A percentile compares a stretch with the other conserved stretches of the same genome.
phyloP scores from a whole-genome alignment of 2,888 invertebrate genomes.

The Lasioglossum villosulum region DNA sequence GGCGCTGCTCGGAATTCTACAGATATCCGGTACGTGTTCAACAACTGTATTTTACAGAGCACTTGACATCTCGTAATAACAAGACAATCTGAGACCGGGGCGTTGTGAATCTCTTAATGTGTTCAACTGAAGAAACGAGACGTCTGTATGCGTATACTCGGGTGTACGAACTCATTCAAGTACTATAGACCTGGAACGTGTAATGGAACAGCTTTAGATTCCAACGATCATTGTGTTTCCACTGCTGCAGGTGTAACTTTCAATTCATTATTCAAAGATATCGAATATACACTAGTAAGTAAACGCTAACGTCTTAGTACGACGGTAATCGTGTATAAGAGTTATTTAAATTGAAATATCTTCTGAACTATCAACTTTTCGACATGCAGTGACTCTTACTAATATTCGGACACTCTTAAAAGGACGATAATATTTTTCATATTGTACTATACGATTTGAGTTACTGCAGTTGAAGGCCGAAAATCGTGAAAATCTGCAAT shows the following conservation, averaged over 20 bases:
- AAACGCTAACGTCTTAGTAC: too few species aligned
- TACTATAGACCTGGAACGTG: background rate
- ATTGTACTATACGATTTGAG: too few species aligned
- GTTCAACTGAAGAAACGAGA: background rate
- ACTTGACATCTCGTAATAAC: constrained; percentile 17
- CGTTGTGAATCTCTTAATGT: background rate
- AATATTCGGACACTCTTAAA: too few species aligned
- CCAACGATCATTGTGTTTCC: background rate
- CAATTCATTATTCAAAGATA: background rate
- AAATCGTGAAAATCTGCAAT: too few species aligned
- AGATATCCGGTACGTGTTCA: constrained; percentile 8
- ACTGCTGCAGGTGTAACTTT: background rate
- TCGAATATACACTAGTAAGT: too few species aligned
- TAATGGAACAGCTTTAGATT: background rate
- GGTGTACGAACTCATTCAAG: background rate
- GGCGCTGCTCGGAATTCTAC: background rate
- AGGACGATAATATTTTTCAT: too few species aligned
- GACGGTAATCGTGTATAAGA: too few species aligned
- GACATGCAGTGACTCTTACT: too few species aligned
- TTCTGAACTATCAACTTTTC: too few species aligned
- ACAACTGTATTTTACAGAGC: background rate
- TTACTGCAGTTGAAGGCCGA: too few species aligned
- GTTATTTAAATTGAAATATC: too few species aligned
- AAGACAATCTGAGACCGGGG: background rate
- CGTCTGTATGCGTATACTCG: background rate